Base-by-base conservation (phyloP, 2,888 invertebrate genomes). In the Synanthedon myopaeformis region DNA sequence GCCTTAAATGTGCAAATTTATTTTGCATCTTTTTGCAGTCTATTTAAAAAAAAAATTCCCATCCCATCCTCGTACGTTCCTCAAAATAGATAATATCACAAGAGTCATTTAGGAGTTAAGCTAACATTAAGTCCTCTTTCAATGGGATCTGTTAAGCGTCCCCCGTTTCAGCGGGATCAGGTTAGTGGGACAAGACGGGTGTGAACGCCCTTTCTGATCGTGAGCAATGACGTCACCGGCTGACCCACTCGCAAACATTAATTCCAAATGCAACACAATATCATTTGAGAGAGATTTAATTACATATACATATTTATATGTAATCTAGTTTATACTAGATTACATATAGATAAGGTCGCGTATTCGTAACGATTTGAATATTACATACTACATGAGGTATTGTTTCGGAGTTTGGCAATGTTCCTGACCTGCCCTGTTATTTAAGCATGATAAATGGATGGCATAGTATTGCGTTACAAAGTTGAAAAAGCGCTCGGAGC, bases 151-250 rank as follows among this genome's bases (percentile, higher is more conserved):
- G 17, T 51, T 51, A 51, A 41, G 41, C 28, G 13, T 14, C 14
- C 41, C 17, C 51, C 51, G 35, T 51, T 41, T 35, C 51, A 71
- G 63, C 11, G 45, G n/a, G 48, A 54, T 48, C 51, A 53, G 58
- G 58, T 58, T 56, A 58, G 53, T 74, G 67, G 74, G 74, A 58
- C 73, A 70, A 66, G 61, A 62, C 63, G 61, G 64, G 61, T 48
- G 56, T 72, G 66, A 73, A 72, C 59, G 73, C 63, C 73, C 74
- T 67, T 64, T 60, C 59, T 59, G 60, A 55, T 55, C 58, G 61
- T 73, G 51, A 57, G 57, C 57, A 59, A 56, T 59, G 61, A 61
- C 61, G 64, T 63, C 64, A 61, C 56, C 58, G 52, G 48, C 41
- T 51, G 45, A 45, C 45, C 45, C 45, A 45, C 45, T 45, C n/a